Percentiles rank a stretch among this genome's conserved stretches.
Evolutionary conservation across 1,140 invertebrate genomes (phyloP).

Genomic region (Meloidogyne exigua): DNA sequence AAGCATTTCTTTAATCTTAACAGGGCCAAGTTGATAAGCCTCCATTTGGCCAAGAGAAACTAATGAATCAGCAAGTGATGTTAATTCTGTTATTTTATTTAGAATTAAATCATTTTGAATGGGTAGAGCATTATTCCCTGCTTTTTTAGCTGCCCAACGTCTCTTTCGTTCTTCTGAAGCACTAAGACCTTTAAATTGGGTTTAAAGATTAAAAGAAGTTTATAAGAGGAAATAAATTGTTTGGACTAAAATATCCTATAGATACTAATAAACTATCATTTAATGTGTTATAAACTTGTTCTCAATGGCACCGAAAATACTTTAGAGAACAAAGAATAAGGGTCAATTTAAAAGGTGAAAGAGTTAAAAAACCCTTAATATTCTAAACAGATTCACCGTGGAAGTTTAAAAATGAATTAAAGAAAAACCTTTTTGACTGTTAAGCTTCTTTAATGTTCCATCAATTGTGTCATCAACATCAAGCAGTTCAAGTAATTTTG

Average conservation of each 20-base stretch:
- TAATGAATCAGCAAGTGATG: constrained; percentile 38
- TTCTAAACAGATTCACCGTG: background rate
- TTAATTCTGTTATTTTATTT: constrained; percentile 38
- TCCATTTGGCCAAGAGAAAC: constrained; percentile 45
- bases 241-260: too few species aligned
- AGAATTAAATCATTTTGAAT: constrained; percentile 35
- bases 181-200: too few species aligned
- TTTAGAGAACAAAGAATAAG: too few species aligned
- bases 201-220: too few species aligned
- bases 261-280: too few species aligned
- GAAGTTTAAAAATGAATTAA: background rate
- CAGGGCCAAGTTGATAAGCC: constrained; percentile 33
- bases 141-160: constrained; percentile 48
- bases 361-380: background rate
- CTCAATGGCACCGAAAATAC: too few species aligned
- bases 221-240: too few species aligned
- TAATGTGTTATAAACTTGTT: too few species aligned
- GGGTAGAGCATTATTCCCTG: constrained; percentile 15
- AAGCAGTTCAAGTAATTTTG: constrained; percentile 30
- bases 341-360: too few species aligned
- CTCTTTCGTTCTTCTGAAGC: constrained; percentile 48
- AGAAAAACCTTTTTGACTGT: constrained; percentile 42
- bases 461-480: constrained; percentile 28
- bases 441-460: constrained; percentile 37
- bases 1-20: constrained; percentile 24